Evolutionary conservation across 2,888 invertebrate genomes (phyloP).

Genomic region (Drosophila dives): DNA sequence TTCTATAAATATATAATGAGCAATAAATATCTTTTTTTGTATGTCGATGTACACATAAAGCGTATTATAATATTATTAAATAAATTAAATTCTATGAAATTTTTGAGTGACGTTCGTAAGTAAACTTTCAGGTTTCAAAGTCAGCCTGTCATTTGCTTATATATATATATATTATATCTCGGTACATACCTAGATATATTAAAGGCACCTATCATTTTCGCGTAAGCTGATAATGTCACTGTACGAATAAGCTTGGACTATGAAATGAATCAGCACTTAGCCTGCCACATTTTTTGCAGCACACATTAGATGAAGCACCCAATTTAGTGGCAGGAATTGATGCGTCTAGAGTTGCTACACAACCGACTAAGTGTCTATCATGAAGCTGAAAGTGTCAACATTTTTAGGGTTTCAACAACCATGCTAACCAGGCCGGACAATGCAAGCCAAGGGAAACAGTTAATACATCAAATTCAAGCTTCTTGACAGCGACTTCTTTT

Average conservation of each 20-base stretch:
- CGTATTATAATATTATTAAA: slow-evolving; percentile 12
- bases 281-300: slow-evolving; percentile 18
- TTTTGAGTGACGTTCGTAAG: neutral
- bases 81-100: neutral
- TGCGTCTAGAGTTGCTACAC: slow-evolving; percentile 20
- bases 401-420: slow-evolving; percentile 3
- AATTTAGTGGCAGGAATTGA: slow-evolving; percentile 36
- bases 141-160: neutral
- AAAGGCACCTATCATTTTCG: slow-evolving; percentile 17
- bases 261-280: slow-evolving; percentile 60
- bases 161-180: neutral
- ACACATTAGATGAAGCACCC: slow-evolving; percentile 12
- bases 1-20: neutral
- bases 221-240: slow-evolving; percentile 48
- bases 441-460: slow-evolving; percentile 53
- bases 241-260: slow-evolving; percentile 46
- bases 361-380: neutral
- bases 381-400: neutral
- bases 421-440: slow-evolving; percentile 24
- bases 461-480: slow-evolving; percentile 75
- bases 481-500: slow-evolving; percentile 64
- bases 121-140: neutral
- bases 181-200: slow-evolving; percentile 10
- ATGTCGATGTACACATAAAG: slow-evolving; percentile 10
- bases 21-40: neutral